These are phyloP conservation scores for Lagopus muta DNA, from an alignment of 2,113 vertebrate genomes.

Conservation along the genomic window DNA sequence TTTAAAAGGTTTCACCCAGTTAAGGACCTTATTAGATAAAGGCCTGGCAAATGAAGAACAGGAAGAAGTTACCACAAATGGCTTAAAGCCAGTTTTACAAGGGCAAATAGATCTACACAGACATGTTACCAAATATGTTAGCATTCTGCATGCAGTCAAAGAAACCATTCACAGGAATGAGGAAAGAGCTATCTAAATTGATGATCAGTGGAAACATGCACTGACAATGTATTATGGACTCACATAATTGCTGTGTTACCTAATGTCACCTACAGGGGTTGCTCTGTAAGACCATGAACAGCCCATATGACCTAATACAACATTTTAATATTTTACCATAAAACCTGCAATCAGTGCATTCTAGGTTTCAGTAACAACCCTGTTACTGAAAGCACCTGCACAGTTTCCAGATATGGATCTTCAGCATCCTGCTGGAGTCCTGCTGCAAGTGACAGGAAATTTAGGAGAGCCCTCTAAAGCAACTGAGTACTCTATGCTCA, in stretches of 20 bases:
- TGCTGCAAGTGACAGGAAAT: not conserved
- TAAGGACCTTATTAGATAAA: not conserved
- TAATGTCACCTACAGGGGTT: not conserved
- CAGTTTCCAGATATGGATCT: not conserved
- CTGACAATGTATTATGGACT: accelerated
- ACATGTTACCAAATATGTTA: not conserved
- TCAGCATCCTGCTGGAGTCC: not conserved
- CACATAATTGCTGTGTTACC: not conserved
- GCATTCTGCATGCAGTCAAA: not conserved
- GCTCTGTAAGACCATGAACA: not conserved
- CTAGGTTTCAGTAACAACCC: not conserved
- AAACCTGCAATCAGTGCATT: not conserved
- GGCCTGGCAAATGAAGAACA: not conserved
- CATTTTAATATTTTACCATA: not conserved
- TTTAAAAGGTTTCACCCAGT: not conserved
- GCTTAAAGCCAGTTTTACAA: not conserved
- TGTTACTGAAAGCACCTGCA: not conserved
- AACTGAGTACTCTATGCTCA: not conserved
- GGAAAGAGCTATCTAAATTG: not conserved
- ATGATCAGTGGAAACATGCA: not conserved
- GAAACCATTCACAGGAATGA: not conserved
- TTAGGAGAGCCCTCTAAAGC: not conserved
- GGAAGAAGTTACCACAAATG: not conserved
- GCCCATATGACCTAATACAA: not conserved
- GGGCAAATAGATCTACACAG: not conserved